Evolutionary conservation across 2,888 invertebrate genomes (phyloP), one percentile per base, ranked within the genome.

Genomic region (Cabera pusaria): DNA sequence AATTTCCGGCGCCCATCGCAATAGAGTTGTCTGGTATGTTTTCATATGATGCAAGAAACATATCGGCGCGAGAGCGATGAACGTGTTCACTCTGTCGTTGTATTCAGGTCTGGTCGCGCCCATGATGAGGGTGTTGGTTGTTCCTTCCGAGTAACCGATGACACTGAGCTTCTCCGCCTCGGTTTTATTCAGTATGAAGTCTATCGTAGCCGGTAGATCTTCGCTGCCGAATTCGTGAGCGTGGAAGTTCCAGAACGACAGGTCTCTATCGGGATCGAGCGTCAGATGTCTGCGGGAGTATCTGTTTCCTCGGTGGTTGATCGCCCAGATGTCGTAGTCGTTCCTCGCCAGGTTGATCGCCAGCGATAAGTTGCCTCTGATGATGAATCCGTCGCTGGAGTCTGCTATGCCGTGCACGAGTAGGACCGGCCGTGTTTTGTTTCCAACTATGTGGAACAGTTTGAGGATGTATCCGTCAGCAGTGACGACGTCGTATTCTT

Each of bases 181-280:
- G 0, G 93, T 93, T 4, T 48, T 44, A 0, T 55, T 32, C 5
- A 70, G 33, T 5, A 79, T 43, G 4, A 59, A 67, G 41, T 80
- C 77, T 6, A 78, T 90, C 65, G 90, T 91, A 0, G 93, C 91
- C 0, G 95, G 92, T 0, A 95, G 51, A 64, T 96, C 96, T 51
- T 90, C 90, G 8, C 71, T 52, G 0, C 93, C 95, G 67, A 93
- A 92, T 60, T 96, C 93, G 61, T 95, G 92, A 80, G 90, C 92
- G 42, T 91, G 91, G 50, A 87, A 91, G 24, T 82, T 47, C 91
- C 91, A 91, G 52, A 71, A 91, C 0, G 55, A 31, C 8, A 50
- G 35, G 24, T 90, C 78, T 0, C 19, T 45, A 24, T 73, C 59
- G 0, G 83, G 68, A 27, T 82, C 45, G 69, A 81, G 49, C 1